Evolutionary conservation across 1,140 invertebrate genomes (phyloP).

Genomic region (Zaprionus vittiger): DNA sequence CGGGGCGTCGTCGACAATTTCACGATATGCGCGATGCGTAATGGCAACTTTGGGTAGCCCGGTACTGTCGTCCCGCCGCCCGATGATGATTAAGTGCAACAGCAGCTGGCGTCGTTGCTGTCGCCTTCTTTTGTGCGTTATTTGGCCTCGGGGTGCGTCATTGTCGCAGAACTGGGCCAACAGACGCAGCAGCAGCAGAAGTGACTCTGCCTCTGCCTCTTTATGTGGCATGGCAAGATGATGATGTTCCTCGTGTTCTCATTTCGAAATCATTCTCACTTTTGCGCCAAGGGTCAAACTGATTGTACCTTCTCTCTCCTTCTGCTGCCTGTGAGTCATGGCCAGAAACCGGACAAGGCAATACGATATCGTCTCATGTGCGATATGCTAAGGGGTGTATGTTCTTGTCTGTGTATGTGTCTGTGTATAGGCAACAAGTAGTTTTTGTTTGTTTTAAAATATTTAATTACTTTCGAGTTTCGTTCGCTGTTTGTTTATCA

Average conservation of each 20-base stretch:
- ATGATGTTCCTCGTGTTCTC: conserved; percentile 22
- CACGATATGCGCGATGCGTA: conserved; percentile 55
- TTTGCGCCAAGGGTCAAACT: conserved; percentile 53
- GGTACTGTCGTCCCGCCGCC: background rate
- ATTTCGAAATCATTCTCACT: conserved; percentile 54
- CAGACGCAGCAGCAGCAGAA: conserved; percentile 58
- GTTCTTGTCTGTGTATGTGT: conserved; percentile 15
- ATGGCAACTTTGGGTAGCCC: conserved; percentile 73
- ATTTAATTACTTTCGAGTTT: conserved; percentile 78
- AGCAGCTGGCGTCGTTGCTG: conserved; percentile 41
- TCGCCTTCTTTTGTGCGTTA: conserved; percentile 36
- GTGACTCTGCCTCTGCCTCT: too few relatives aligned
- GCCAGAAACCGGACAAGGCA: conserved; percentile 57
- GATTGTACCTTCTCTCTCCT: conserved; percentile 15
- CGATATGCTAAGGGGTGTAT: conserved; percentile 22
- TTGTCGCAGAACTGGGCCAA: conserved; percentile 73
- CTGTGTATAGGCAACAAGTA: conserved; percentile 63
- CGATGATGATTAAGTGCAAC: conserved; percentile 76
- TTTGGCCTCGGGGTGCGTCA: conserved; percentile 57
- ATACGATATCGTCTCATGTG: conserved; percentile 49
- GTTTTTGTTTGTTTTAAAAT: conserved; percentile 70
- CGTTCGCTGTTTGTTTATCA: conserved; percentile 51
- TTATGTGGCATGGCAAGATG: conserved; percentile 29
- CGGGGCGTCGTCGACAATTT: conserved; percentile 34
- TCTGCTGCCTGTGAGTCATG: conserved; percentile 61